Conservation (phyloP, 1,140 invertebrate genomes). For the Ceratitis capitata region DNA sequence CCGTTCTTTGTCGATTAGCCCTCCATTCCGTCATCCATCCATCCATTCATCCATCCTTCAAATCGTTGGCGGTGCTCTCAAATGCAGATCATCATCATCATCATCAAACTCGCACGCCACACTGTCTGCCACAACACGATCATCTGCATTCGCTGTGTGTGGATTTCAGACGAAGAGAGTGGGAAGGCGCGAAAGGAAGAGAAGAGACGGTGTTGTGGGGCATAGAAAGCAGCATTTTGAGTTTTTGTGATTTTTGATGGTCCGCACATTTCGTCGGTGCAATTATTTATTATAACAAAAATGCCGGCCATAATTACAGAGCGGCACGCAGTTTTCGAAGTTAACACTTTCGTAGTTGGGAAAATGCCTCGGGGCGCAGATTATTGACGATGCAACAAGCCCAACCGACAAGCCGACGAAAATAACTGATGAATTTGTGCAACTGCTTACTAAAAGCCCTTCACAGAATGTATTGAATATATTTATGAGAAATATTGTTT, state of each 20-base stretch:
- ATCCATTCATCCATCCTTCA: background rate
- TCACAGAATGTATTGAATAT: too few species aligned
- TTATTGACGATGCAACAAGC: conserved; percentile 62
- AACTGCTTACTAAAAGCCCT: too few species aligned
- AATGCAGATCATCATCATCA: background rate
- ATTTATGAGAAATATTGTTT: too few species aligned
- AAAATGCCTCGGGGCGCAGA: conserved; percentile 62
- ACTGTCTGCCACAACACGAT: conserved; percentile 1
- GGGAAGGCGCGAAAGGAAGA: too few species aligned
- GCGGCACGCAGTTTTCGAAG: conserved; percentile 63
- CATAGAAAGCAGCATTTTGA: background rate
- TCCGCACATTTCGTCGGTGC: conserved; percentile 41
- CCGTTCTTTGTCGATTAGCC: conserved; percentile 15
- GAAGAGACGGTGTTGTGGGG: background rate
- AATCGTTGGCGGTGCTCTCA: background rate
- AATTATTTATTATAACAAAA: conserved; percentile 42
- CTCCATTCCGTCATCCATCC: background rate
- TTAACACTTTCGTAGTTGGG: conserved; percentile 65
- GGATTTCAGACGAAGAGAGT: too few species aligned
- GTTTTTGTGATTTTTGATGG: conserved; percentile 5
- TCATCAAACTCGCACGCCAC: conserved; percentile 10
- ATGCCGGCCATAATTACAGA: conserved; percentile 59
- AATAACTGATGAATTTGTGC: background rate
- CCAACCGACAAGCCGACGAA: background rate
- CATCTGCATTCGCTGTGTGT: background rate